Evolutionary conservation across 2,888 invertebrate genomes (phyloP), one percentile per base, ranked within the genome.

Genomic region (Hydrotaea cyrtoneurina): DNA sequence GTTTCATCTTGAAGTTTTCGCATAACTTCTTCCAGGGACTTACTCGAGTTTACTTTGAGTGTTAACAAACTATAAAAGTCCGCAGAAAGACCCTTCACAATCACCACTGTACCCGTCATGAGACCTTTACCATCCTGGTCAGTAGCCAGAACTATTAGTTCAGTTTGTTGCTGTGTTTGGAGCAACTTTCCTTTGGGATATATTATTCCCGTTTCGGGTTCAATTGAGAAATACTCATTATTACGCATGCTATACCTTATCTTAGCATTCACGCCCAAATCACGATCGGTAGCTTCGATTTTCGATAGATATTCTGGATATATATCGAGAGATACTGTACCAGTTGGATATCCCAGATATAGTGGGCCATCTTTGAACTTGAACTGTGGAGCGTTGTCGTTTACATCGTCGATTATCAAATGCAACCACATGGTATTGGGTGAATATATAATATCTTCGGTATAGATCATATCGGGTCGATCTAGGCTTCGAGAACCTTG

Each of bases 311-410:
- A 83, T 59, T 88, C 86, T 0, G 89, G 88, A 71, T 89, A 87
- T 0, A 89, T 59, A 13, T 87, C 80, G 5, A 87, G 74, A 7
- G 83, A 62, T 5, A 87, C 78, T 5, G 85, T 77, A 1, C 81
- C 59, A 17, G 87, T 85, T 0, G 90, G 90, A 86, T 89, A 90
- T 1, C 88, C 90, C 19, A 90, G 78, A 46, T 80, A 73, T 0
- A 80, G 77, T 0, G 83, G 86, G 3, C 50, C 43, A 11, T 82
- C 62, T 31, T 87, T 87, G 3, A 31, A 31, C 10, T 83, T 82
- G 76, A 90, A 89, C 59, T 87, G 80, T 2, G 90, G 90, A 7
- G 74, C 62, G 86, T 90, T 88, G 77, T 90, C 89, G 72, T 90
- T 90, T 10, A 88, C 85, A 79, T 90, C 90, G n/a, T 88, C 86